These are phyloP conservation scores for Strigamia maritima DNA, from an alignment of 2,888 invertebrate species.

Conservation along the genomic window DNA sequence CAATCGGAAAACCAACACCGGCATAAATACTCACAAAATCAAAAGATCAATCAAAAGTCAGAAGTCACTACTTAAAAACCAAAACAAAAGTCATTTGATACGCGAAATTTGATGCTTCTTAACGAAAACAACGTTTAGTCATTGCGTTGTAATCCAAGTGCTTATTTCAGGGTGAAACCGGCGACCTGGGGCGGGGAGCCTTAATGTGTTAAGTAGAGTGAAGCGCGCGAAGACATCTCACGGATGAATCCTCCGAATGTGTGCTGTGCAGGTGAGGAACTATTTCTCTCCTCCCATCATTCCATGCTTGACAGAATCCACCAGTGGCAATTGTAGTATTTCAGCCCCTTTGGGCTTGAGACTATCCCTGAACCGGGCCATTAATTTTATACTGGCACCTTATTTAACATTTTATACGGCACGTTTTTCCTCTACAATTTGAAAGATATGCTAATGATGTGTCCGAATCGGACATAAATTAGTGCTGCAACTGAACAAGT, in stretches of 20 bases:
- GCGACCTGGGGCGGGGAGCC: conserved; percentile 1
- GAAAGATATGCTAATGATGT: background rate
- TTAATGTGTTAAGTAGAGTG: conserved; percentile 11
- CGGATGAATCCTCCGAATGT: background rate
- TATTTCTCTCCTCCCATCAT: background rate
- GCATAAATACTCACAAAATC: background rate
- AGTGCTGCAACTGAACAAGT: background rate
- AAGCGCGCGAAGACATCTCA: background rate
- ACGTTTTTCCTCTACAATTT: background rate
- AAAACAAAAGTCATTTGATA: background rate
- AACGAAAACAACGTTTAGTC: background rate
- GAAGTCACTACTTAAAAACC: background rate
- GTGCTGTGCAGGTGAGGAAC: conserved; percentile 1
- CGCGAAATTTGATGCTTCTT: background rate
- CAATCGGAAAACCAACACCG: background rate
- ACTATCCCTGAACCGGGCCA: background rate
- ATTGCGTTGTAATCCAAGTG: background rate
- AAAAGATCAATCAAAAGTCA: background rate
- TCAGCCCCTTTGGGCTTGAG: conserved; percentile 11
- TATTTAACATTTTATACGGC: background rate
- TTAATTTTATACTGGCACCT: conserved; percentile 7
- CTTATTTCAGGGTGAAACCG: background rate
- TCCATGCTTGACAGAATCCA: conserved; percentile 6
- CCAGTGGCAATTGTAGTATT: conserved; percentile 6
- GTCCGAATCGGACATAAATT: background rate